Evolutionary conservation across 2,888 invertebrate genomes (phyloP).

Genomic region (Pandemis cinnamomeana): DNA sequence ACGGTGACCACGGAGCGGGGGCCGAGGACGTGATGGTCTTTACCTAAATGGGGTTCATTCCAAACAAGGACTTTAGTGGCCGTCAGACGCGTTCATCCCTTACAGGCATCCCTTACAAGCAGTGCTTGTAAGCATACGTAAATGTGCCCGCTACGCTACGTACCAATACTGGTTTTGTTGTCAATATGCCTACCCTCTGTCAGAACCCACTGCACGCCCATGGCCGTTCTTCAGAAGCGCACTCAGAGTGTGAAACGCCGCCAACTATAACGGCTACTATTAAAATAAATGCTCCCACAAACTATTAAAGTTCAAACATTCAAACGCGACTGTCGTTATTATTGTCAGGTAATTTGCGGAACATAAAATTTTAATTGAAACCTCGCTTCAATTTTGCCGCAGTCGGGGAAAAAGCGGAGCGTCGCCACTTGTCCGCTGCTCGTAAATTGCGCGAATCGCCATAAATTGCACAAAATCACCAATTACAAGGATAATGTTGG

Average conservation of each 20-base stretch:
- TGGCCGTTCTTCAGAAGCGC: slow-evolving; percentile 1
- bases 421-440: slow-evolving; percentile 80
- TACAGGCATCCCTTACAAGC: too few relatives aligned
- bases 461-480: slow-evolving; percentile 82
- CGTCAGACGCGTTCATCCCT: too few relatives aligned
- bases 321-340: slow-evolving; percentile 33
- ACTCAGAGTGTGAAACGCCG: slow-evolving; percentile 14
- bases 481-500: slow-evolving; percentile 79
- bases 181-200: too few relatives aligned
- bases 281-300: slow-evolving; percentile 25
- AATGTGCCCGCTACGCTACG: too few relatives aligned
- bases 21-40: slow-evolving; percentile 24
- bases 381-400: slow-evolving; percentile 67
- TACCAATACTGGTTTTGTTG: too few relatives aligned
- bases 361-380: slow-evolving; percentile 81
- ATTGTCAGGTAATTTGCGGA: slow-evolving; percentile 74
- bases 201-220: too few relatives aligned
- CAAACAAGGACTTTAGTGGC: slow-evolving; percentile 19
- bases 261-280: slow-evolving; percentile 26
- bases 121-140: too few relatives aligned
- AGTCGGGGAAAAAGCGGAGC: slow-evolving; percentile 58
- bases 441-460: slow-evolving; percentile 80
- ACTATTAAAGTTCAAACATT: slow-evolving; percentile 8
- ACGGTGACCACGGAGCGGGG: neutral
- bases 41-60: slow-evolving; percentile 28